These are phyloP conservation scores for Diarsia dahlii DNA, from an alignment of 2,888 invertebrate genomes.

Conservation along the genomic window DNA sequence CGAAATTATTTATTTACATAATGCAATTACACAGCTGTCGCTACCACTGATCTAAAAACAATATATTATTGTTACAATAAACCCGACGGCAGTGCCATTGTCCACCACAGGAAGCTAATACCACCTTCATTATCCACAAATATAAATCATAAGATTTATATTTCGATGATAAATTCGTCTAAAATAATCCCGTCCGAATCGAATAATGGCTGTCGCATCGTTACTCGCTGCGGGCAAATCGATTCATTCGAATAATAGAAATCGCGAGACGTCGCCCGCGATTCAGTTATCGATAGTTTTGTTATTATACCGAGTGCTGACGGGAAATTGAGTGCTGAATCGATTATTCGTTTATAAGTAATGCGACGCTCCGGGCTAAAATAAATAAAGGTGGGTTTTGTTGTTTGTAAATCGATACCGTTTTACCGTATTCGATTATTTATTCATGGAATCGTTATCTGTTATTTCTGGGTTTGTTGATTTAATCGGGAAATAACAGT, in stretches of 20 bases:
- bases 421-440: constrained; percentile 69
- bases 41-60: constrained; percentile 51
- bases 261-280: constrained; percentile 76
- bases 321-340: constrained; percentile 81
- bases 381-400: constrained; percentile 73
- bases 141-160: constrained; percentile 66
- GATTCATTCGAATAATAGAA: constrained; percentile 83
- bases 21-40: constrained; percentile 51
- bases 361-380: constrained; percentile 78
- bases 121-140: constrained; percentile 51
- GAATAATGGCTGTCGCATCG: constrained; percentile 79
- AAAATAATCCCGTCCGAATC: constrained; percentile 67
- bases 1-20: constrained; percentile 52
- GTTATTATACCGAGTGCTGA: constrained; percentile 80
- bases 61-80: constrained; percentile 52
- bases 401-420: constrained; percentile 68
- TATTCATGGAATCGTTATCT: constrained; percentile 59
- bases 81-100: constrained; percentile 33
- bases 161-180: constrained; percentile 72
- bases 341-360: constrained; percentile 81
- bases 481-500: constrained; percentile 62
- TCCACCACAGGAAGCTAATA: constrained; percentile 44
- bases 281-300: constrained; percentile 82
- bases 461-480: constrained; percentile 62
- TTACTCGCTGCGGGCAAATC: constrained; percentile 76